These are phyloP conservation scores for Corythoichthys haematopterus DNA, from an alignment of 2,113 vertebrate genomes.

Conservation along the genomic window DNA sequence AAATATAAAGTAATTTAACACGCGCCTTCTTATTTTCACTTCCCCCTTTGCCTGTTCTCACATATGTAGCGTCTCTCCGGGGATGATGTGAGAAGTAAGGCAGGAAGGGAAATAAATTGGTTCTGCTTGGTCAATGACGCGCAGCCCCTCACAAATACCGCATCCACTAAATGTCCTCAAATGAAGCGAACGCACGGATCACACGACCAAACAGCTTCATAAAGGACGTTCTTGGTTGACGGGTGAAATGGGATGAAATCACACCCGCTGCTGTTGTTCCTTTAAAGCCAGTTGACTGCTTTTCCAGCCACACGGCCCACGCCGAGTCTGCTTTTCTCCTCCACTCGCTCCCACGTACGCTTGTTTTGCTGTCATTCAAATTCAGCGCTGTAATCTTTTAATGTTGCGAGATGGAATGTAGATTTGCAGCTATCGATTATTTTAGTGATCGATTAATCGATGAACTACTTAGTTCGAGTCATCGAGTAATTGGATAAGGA, in stretches of 20 bases:
- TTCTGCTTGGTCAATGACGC: constrained; percentile 11
- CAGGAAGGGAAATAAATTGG: not conserved
- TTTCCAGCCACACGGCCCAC: constrained; percentile 43
- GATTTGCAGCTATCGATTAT: too few relatives aligned
- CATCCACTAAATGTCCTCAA: not conserved
- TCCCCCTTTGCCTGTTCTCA: not conserved
- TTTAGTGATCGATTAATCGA: too few relatives aligned
- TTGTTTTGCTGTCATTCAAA: not conserved
- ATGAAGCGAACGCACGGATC: not conserved
- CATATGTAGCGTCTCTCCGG: not conserved
- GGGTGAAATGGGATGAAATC: constrained; percentile 25
- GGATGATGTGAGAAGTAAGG: not conserved
- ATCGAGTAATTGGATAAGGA: too few relatives aligned
- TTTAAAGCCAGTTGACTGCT: constrained; percentile 18
- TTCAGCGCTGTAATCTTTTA: not conserved
- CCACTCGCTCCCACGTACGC: constrained; percentile 9
- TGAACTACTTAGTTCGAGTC: too few relatives aligned
- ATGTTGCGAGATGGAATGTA: not conserved
- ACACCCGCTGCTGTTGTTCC: constrained; percentile 37
- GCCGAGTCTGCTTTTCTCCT: constrained; percentile 47
- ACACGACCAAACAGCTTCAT: not conserved
- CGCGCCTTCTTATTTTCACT: constrained; percentile 1
- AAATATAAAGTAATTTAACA: too few relatives aligned
- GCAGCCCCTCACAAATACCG: constrained; percentile 5
- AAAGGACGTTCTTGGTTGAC: not conserved